These are phyloP conservation scores for Pterocles gutturalis DNA, from an alignment of 2,113 vertebrate genomes.

Conservation along the genomic window DNA sequence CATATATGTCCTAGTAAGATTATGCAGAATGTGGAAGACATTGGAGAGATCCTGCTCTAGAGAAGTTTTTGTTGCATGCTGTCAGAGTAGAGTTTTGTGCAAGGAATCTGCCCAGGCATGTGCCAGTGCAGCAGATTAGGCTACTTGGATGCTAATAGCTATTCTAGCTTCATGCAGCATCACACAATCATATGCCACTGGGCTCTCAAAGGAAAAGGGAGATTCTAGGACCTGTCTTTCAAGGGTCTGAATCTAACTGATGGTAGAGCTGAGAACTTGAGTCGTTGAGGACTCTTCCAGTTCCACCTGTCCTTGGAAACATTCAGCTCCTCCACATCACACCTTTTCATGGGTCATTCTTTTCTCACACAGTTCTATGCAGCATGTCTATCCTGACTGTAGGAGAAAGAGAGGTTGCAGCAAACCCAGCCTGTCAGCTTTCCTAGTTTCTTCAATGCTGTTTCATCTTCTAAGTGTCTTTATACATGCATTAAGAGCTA, in stretches of 20 bases:
- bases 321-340: not conserved
- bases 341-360: not conserved
- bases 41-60: not conserved
- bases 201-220: not conserved
- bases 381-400: not conserved
- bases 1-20: not conserved
- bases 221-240: not conserved
- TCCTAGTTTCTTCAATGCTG: not conserved
- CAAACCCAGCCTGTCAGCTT: not conserved
- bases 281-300: not conserved
- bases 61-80: not conserved
- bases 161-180: rapidly evolving
- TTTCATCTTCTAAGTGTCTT: not conserved
- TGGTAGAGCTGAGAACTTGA: not conserved
- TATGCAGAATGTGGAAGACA: not conserved
- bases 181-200: not conserved
- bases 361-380: not conserved
- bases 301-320: not conserved
- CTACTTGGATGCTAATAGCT: not conserved
- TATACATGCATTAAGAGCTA: not conserved
- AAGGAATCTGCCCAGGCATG: not conserved
- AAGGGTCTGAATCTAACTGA: not conserved
- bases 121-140: not conserved
- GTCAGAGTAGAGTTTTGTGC: not conserved
- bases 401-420: not conserved